These are phyloP conservation scores for Conistra vaccinii DNA, from an alignment of 2,888 invertebrate genomes.

Conservation along the genomic window DNA sequence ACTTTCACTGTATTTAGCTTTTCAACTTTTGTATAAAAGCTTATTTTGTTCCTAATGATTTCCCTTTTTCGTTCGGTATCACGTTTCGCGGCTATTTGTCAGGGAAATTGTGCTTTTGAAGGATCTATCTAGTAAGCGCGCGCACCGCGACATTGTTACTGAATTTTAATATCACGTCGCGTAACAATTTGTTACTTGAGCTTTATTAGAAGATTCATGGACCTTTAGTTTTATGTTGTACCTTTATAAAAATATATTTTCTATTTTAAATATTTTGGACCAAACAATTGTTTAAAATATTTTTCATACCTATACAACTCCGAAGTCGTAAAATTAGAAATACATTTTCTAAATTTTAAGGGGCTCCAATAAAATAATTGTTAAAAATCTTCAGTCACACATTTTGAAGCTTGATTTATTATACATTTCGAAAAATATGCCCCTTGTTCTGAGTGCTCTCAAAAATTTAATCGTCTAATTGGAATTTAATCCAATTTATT, in stretches of 20 bases:
- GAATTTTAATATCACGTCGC: slow-evolving; percentile 64
- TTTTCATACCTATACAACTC: not conserved
- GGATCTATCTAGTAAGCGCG: slow-evolving; percentile 53
- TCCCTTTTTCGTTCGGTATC: slow-evolving; percentile 55
- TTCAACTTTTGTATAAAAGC: slow-evolving; percentile 62
- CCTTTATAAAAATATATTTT: not conserved
- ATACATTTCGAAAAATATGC: slow-evolving; percentile 30
- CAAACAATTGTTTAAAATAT: not conserved
- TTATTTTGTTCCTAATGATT: slow-evolving; percentile 63
- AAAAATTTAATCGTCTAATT: slow-evolving; percentile 54
- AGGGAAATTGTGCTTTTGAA: slow-evolving; percentile 61
- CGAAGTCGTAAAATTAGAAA: slow-evolving; percentile 7
- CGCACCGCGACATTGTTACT: slow-evolving; percentile 50
- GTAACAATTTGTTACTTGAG: slow-evolving; percentile 50
- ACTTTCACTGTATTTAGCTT: slow-evolving; percentile 71
- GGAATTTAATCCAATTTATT: slow-evolving; percentile 53
- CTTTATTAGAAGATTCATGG: slow-evolving; percentile 44
- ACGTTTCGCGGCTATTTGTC: slow-evolving; percentile 58
- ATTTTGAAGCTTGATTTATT: slow-evolving; percentile 33
- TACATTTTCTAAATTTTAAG: slow-evolving; percentile 16
- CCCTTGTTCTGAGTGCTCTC: slow-evolving; percentile 46
- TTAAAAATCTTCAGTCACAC: slow-evolving; percentile 8
- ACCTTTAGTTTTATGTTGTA: slow-evolving; percentile 21
- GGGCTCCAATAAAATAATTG: slow-evolving; percentile 5
- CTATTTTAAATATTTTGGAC: not conserved